These are phyloP conservation scores for Megalops atlanticus DNA, from an alignment of 2,113 vertebrate genomes.

Conservation along the genomic window DNA sequence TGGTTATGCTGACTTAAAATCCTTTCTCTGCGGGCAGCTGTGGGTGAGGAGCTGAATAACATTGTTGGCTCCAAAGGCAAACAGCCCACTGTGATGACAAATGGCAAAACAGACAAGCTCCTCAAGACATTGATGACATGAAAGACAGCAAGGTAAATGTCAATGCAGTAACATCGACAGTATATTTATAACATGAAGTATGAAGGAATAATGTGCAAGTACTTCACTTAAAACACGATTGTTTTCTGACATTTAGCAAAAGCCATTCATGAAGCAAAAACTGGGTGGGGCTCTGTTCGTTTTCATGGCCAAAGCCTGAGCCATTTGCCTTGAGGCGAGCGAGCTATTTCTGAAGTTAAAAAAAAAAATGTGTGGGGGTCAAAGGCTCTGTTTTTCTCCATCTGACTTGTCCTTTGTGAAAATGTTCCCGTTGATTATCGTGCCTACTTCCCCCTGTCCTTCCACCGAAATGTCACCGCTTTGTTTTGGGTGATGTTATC, in stretches of 20 bases:
- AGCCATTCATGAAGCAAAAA: not conserved
- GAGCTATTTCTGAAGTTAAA: not conserved
- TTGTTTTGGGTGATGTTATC: not conserved
- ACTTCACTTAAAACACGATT: not conserved
- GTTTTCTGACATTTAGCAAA: not conserved
- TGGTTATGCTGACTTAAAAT: too few species aligned
- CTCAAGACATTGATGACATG: too few species aligned
- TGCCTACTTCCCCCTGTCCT: not conserved
- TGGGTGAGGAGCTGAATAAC: not conserved
- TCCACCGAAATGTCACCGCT: not conserved
- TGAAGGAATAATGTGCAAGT: not conserved
- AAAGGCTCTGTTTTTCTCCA: not conserved
- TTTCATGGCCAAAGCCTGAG: too few species aligned
- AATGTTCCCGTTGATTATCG: not conserved
- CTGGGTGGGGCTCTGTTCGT: not conserved
- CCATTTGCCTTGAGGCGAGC: not conserved
- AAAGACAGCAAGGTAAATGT: too few species aligned
- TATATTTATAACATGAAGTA: not conserved
- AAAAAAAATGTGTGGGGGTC: too few species aligned
- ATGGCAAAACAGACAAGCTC: too few species aligned
- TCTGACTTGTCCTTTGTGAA: not conserved
- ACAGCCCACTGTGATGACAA: not conserved
- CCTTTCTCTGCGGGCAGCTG: not conserved
- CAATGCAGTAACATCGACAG: not conserved
- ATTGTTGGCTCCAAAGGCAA: not conserved